Conservation (phyloP, 2,797 vertebrate genomes). For the Percopsis omiscomaycus region DNA sequence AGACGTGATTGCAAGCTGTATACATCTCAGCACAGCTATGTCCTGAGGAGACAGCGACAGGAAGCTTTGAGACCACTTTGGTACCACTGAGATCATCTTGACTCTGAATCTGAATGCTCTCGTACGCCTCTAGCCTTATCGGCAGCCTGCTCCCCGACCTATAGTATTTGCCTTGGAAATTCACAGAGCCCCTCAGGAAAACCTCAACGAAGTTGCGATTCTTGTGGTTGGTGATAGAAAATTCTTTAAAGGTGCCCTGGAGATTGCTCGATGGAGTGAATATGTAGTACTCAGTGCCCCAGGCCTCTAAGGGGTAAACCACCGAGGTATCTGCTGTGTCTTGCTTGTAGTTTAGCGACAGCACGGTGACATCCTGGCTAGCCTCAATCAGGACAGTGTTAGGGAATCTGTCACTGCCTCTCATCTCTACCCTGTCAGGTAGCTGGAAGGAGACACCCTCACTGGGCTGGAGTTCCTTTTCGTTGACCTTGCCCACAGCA, state of each 20-base stretch:
- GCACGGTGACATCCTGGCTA: slow-evolving; percentile 52
- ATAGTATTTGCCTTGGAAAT: slow-evolving; percentile 52
- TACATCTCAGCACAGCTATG: slow-evolving; percentile 67
- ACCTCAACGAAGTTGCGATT: slow-evolving; percentile 44
- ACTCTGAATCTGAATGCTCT: slow-evolving; percentile 70
- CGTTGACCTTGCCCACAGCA: slow-evolving; percentile 28
- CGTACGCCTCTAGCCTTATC: slow-evolving; percentile 59
- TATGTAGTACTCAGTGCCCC: slow-evolving; percentile 69
- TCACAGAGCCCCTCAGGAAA: slow-evolving; percentile 44
- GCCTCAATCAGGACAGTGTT: slow-evolving; percentile 54
- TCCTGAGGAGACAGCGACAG: slow-evolving; percentile 67
- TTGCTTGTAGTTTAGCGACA: slow-evolving; percentile 60
- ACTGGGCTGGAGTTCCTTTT: slow-evolving; percentile 42
- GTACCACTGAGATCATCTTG: slow-evolving; percentile 62
- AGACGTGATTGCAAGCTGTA: slow-evolving; percentile 66
- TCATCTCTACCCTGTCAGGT: slow-evolving; percentile 53
- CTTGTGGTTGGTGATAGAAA: slow-evolving; percentile 64
- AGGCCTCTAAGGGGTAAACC: slow-evolving; percentile 55
- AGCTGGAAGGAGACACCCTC: slow-evolving; percentile 44
- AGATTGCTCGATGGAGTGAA: slow-evolving; percentile 57
- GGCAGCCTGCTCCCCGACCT: slow-evolving; percentile 45
- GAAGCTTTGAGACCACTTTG: slow-evolving; percentile 52
- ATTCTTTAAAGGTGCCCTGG: slow-evolving; percentile 55
- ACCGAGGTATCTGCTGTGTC: slow-evolving; percentile 57
- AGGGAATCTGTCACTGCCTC: slow-evolving; percentile 30